Evolutionary conservation across 2,888 invertebrate species (phyloP), one percentile per base, ranked within the genome.

Genomic region (Thymelicus sylvestris): DNA sequence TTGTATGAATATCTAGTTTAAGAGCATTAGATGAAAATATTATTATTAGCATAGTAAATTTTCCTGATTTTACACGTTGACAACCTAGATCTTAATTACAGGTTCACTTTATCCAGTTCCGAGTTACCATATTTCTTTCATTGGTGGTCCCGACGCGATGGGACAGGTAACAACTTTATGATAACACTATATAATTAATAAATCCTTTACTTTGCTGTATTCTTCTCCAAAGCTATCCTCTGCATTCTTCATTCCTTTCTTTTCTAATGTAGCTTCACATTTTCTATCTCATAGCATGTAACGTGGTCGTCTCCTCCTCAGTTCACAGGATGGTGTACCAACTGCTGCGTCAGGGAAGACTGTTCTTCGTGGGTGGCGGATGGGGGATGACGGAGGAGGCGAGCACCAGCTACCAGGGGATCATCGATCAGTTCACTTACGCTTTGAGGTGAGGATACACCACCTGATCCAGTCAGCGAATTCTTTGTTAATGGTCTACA

Each of bases 371-470:
- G 6, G 96, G 97, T 0, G 97, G 97, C 0, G 97, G 95, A 0
- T 97, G 97, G 96, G 95, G 96, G 72, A 97, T 97, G 97, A 96
- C 96, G 72, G 97, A 97, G 79, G 90, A 97, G 82, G 96, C 96
- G 0, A 92, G 91, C 7, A 95, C 96, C 12, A 95, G 96, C 82
- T 97, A 97, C 83, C 96, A 96, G 70, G 95, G 96, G 0, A 93
- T 96, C 61, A 95, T 97, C 7, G 97, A 97, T 81, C 95, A 96
- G 76, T 96, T 95, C 81, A 96, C 96, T 0, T 95, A 95, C 90
- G 95, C 96, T 7, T 93, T 97, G 60, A 94, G 96, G 92, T 91
- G 72, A 55, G 15, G 50, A 1, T 19, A 19, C 19, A 19, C 31
- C 31, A 31, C 31, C 31, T 3, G 31, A 31, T 31, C 31, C 31